A percentile compares a stretch with the other conserved stretches of the same genome.
phyloP scores from a whole-genome alignment of 2,113 vertebrate species.

The Gallinago undulata region DNA sequence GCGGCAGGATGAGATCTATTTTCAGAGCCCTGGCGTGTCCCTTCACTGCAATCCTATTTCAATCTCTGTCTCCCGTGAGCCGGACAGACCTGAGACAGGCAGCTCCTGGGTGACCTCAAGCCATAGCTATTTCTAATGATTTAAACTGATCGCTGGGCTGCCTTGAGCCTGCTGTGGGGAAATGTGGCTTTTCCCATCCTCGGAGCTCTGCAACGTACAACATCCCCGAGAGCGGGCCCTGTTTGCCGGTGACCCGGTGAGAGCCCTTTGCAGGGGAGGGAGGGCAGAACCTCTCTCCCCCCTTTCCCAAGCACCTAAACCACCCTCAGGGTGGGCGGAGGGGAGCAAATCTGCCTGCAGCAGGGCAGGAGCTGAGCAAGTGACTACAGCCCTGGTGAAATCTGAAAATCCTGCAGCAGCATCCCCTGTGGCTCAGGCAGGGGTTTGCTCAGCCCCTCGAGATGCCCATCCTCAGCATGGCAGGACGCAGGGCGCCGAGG shows the following conservation, averaged over 20 bases:
- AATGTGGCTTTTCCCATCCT: not conserved
- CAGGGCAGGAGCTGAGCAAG: not conserved
- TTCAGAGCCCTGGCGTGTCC: not conserved
- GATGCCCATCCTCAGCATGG: not conserved
- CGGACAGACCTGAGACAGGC: not conserved
- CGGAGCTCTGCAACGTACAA: not conserved
- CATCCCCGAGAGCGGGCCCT: fast-evolving
- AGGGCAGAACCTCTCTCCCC: not conserved
- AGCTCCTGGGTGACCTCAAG: not conserved
- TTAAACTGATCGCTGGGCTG: not conserved
- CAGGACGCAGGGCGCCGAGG: not conserved
- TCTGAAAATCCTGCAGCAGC: not conserved
- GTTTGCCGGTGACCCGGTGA: not conserved
- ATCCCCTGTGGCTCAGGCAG: not conserved
- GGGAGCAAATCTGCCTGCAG: not conserved
- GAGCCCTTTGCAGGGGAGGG: not conserved
- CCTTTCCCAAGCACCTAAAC: not conserved
- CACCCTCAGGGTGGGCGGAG: not conserved
- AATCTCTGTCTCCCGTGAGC: not conserved
- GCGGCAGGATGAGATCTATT: not conserved
- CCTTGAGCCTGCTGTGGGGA: not conserved
- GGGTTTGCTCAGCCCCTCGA: not conserved
- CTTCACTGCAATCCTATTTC: not conserved
- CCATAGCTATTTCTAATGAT: not conserved
- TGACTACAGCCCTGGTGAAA: not conserved